These are phyloP conservation scores for Thera britannica DNA, from an alignment of 2,888 invertebrate genomes.

Conservation along the genomic window DNA sequence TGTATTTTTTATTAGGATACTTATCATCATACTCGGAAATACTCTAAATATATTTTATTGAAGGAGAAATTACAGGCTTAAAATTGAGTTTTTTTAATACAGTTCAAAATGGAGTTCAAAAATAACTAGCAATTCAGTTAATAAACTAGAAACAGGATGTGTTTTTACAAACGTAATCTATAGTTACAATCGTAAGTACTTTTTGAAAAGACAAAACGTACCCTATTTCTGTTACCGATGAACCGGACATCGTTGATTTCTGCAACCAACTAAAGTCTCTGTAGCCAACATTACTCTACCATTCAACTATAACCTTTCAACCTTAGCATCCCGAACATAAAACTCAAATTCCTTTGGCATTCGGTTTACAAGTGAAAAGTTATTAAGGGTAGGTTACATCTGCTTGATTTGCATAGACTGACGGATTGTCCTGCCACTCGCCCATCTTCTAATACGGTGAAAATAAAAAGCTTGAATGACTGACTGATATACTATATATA, in stretches of 20 bases:
- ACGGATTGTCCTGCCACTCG: constrained; percentile 71
- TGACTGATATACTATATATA: not conserved
- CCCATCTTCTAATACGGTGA: not conserved
- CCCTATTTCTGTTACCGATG: constrained; percentile 46
- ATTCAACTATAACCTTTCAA: not conserved
- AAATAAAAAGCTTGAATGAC: not conserved
- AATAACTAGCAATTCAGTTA: not conserved
- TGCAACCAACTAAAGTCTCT: constrained; percentile 27
- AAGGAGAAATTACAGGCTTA: too few relatives aligned
- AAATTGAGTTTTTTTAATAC: too few relatives aligned
- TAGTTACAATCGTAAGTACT: constrained; percentile 3
- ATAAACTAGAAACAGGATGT: not conserved
- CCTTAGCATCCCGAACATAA: constrained; percentile 5
- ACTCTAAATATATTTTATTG: too few relatives aligned
- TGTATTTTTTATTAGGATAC: too few relatives aligned
- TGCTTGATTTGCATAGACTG: constrained; percentile 69
- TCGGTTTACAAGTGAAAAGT: not conserved
- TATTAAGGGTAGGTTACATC: constrained; percentile 51
- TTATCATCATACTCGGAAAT: too few relatives aligned
- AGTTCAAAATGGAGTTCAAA: not conserved
- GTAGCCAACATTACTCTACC: not conserved
- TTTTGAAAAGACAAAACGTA: constrained; percentile 10
- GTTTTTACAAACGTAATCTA: not conserved
- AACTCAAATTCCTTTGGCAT: constrained; percentile 25
- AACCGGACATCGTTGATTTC: constrained; percentile 46